These are phyloP conservation scores for Achatina immaculata DNA, from an alignment of 1,140 invertebrate species.

Conservation along the genomic window DNA sequence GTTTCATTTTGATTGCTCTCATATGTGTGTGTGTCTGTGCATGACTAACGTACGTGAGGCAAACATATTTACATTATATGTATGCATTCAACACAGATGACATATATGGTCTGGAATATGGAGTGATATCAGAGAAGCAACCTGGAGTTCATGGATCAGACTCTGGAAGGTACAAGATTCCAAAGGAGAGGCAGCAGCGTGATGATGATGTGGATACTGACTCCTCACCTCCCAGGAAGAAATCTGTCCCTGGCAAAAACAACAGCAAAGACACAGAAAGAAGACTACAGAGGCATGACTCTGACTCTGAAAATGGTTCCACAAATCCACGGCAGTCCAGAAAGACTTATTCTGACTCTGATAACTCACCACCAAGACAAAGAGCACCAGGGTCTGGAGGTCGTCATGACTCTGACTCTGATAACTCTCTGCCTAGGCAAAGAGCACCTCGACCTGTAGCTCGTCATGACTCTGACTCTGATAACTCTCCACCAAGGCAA, in stretches of 20 bases:
- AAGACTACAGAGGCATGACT: constrained; percentile 45
- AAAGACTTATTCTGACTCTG: constrained; percentile 55
- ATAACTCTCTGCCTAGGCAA: constrained; percentile 62
- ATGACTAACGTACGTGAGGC: too few species aligned
- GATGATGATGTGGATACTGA: background rate
- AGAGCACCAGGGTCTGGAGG: constrained; percentile 13
- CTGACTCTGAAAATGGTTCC: constrained; percentile 50
- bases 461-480: constrained; percentile 61
- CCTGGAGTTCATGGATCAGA: background rate
- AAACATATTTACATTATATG: too few species aligned
- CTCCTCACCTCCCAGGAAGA: constrained; percentile 53
- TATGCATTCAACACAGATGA: background rate
- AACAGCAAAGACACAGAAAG: constrained; percentile 48
- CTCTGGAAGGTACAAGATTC: background rate
- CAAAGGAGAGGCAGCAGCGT: background rate
- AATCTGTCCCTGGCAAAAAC: background rate
- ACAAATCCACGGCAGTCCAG: constrained; percentile 8
- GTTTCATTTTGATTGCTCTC: too few species aligned
- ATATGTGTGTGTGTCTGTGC: too few species aligned
- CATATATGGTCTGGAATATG: background rate
- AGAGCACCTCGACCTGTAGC: constrained; percentile 14
- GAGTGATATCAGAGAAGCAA: background rate
- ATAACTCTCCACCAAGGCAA: constrained; percentile 63
- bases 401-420: constrained; percentile 61
- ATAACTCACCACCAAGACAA: constrained; percentile 52